Base-by-base conservation (phyloP, 2,888 invertebrate genomes). In the Pheosia gnoma region DNA sequence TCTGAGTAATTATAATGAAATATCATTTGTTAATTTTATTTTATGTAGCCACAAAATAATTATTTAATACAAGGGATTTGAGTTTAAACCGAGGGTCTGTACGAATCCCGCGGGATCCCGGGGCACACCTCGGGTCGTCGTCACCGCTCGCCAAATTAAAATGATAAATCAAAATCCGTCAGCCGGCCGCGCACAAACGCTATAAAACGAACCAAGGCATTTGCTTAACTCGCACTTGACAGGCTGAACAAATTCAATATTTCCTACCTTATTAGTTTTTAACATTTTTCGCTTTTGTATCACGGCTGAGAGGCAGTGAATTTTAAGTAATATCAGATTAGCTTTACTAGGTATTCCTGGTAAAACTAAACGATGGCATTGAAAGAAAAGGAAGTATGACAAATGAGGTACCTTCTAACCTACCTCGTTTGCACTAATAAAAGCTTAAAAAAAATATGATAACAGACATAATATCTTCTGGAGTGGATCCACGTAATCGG, bases 121-220 rank as follows among this genome's bases (percentile, higher is more conserved):
- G 70, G 81, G 82, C 82, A 81, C 82, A 87, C 85, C 85, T 82
- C 83, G 79, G 79, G 66, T 85, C 82, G 86, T 86, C 89, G 86
- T 85, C 89, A 84, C 85, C 81, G 86, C 82, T 83, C 80, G 82
- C 88, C 85, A 91, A 92, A 91, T 92, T 91, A 91, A 90, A 91
- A 91, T 90, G 88, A 91, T 92, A 92, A 91, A 92, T 91, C 91
- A 91, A 89, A 90, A 90, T 86, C 86, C 85, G 85, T 87, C 89
- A 87, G 83, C 76, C 82, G 74, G 76, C 75, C 79, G 77, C 75
- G 72, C 76, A 74, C 71, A 72, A 77, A 69, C 71, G 67, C 62
- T 75, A 64, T 76, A 75, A 75, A 77, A 73, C 74, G 74, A 74
- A 76, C 74, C 63, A 70, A 75, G 70, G 71, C 61, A 74, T 73